A percentile compares a stretch with the other conserved stretches of the same genome.
These are phyloP conservation scores for Drymodes brunneopygia DNA, from an alignment of 2,113 vertebrate species.

Conservation along the genomic window DNA sequence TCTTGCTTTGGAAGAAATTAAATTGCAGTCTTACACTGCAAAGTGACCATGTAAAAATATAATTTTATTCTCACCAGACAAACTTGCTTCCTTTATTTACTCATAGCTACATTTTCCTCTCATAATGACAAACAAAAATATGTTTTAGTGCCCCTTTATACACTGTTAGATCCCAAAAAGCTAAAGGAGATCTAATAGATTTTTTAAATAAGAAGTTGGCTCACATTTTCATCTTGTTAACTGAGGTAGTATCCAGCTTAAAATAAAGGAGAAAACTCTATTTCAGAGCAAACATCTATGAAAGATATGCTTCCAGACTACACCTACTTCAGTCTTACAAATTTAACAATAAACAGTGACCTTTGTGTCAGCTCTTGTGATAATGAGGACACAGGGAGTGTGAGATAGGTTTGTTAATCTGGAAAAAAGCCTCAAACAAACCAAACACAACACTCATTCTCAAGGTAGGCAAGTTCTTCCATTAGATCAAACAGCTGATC, in stretches of 20 bases:
- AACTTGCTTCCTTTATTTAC: background rate
- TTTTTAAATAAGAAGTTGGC: background rate
- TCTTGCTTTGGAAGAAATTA: constrained; percentile 14
- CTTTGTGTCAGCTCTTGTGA: background rate
- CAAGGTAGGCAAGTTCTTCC: background rate
- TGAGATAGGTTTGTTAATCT: background rate
- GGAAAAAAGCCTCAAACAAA: background rate
- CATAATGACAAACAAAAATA: background rate
- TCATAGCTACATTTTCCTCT: background rate
- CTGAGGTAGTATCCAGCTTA: background rate
- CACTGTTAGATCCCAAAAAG: background rate
- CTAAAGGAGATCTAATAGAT: background rate
- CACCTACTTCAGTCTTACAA: background rate
- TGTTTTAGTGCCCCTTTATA: background rate
- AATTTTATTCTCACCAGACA: background rate
- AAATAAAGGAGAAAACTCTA: background rate
- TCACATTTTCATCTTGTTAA: background rate
- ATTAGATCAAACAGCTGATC: background rate
- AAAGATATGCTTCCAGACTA: background rate
- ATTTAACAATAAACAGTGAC: background rate
- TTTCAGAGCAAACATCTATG: background rate
- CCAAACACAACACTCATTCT: background rate
- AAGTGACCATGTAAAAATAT: background rate
- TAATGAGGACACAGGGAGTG: background rate
- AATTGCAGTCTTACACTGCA: background rate